Evolutionary conservation across 2,113 vertebrate species (phyloP), one percentile per base, ranked within the genome.

Genomic region (Sebastes fasciatus): DNA sequence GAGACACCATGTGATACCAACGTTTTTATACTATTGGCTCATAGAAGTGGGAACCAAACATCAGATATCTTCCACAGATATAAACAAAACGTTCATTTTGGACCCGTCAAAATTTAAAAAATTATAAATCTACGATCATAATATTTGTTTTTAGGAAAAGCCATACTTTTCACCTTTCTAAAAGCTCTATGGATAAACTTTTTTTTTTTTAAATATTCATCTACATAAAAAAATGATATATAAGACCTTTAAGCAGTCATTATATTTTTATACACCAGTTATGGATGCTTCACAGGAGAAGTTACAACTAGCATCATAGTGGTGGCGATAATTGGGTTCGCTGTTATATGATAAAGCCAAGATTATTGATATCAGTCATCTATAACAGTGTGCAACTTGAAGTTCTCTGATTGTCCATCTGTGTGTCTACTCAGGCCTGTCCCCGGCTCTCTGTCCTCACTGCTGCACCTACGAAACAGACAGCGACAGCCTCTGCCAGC

Each of bases 401-500:
- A 11, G n/a, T 45, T 61, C 45, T 65, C 40, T 74, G 40, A 65
- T 23, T 52, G 72, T 73, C 71, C 52, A 46, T 68, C 1, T 80
- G 10, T 72, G 71, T 81, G 45, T 91, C 73, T 71, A 89, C 88
- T 79, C 93, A 99, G 98, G 96, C 98, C 98, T 94, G 97, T 99
- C 76, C 98, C 98, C 87, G 98, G 98, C 95, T 99, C 98, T 87
- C 96, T 99, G 94, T 99, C 98, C 86, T 99, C 98, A 84, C 93
- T 99, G 90, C 94, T 99, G 92, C 98, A 99, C 94, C 97, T 99
- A 91, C 96, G 99, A 94, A 99, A 98, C 96, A 96, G 98, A 96
- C 98, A 98, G 95, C 96, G 97, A 95, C 98, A 99, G 94, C 98
- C 98, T 82, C 97, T 99, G 96, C 97, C 98, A 93, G 98, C 98